phyloP scores from a whole-genome alignment of 2,797 vertebrate species.

The Melanotaenia maccullochi region DNA sequence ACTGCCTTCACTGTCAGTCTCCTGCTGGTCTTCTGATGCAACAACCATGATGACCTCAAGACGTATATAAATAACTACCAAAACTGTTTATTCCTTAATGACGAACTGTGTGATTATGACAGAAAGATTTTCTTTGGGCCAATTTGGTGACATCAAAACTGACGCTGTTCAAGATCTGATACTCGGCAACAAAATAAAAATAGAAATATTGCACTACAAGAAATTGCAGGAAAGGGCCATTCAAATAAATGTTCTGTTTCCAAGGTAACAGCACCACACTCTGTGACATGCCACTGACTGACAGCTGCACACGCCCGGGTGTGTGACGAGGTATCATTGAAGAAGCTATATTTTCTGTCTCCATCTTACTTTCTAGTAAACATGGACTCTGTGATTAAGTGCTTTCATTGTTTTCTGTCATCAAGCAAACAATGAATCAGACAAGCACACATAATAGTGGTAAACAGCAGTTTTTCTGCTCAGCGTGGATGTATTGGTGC shows the following conservation, averaged over 20 bases:
- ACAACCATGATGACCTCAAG: not conserved
- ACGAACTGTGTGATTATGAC: constrained; percentile 6
- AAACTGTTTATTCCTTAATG: not conserved
- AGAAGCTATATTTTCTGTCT: constrained; percentile 51
- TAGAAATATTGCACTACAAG: constrained; percentile 48
- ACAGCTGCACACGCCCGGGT: constrained; percentile 50
- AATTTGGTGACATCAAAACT: constrained; percentile 28
- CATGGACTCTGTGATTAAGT: constrained; percentile 51
- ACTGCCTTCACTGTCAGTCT: not conserved
- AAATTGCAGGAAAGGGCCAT: constrained; percentile 52
- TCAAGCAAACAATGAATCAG: constrained; percentile 46
- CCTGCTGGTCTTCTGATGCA: not conserved
- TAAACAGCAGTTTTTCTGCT: constrained; percentile 13
- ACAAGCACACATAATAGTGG: constrained; percentile 6
- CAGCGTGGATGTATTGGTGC: constrained; percentile 30
- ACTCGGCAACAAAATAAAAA: constrained; percentile 45
- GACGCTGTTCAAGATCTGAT: constrained; percentile 37
- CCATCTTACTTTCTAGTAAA: constrained; percentile 47
- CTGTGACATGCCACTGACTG: constrained; percentile 56
- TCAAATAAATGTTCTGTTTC: constrained; percentile 63
- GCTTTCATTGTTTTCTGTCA: constrained; percentile 48
- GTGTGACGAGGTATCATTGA: constrained; percentile 53
- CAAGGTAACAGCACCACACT: constrained; percentile 63
- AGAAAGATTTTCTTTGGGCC: constrained; percentile 8
- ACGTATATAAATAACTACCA: not conserved